phyloP scores from a whole-genome alignment of 2,113 vertebrate genomes.

The Glareola pratincola region DNA sequence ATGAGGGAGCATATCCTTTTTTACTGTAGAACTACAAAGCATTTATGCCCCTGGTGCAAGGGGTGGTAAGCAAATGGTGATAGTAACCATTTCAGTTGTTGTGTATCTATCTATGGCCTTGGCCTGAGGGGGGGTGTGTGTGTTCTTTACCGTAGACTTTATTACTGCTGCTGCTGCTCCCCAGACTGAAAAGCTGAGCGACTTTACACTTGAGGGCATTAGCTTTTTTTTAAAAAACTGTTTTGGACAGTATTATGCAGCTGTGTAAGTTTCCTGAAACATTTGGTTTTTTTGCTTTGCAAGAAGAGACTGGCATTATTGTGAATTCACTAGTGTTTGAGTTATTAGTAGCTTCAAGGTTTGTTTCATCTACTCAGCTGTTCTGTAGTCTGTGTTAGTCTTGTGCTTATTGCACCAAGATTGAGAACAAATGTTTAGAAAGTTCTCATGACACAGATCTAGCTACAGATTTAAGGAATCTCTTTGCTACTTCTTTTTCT shows the following conservation, averaged over 20 bases:
- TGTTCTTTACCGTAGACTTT: background rate
- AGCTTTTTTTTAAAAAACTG: background rate
- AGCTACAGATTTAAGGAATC: background rate
- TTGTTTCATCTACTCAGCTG: background rate
- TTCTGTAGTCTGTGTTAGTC: background rate
- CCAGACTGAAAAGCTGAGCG: background rate
- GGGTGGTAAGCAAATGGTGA: background rate
- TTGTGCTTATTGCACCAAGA: background rate
- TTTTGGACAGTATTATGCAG: background rate
- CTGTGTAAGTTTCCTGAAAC: background rate
- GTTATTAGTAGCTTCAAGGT: background rate
- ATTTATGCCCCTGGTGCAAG: background rate
- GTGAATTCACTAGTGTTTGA: background rate
- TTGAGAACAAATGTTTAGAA: background rate
- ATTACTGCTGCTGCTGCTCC: background rate
- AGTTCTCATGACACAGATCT: background rate
- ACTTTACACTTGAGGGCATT: background rate
- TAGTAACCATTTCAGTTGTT: background rate
- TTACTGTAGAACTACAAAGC: background rate
- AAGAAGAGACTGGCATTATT: background rate
- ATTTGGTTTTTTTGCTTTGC: background rate
- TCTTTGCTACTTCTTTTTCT: background rate
- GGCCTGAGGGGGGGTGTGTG: accelerated
- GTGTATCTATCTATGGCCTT: accelerated
- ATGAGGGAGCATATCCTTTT: background rate